Conservation (phyloP, 2,113 vertebrate species). For the Puffinus mauretanicus region DNA sequence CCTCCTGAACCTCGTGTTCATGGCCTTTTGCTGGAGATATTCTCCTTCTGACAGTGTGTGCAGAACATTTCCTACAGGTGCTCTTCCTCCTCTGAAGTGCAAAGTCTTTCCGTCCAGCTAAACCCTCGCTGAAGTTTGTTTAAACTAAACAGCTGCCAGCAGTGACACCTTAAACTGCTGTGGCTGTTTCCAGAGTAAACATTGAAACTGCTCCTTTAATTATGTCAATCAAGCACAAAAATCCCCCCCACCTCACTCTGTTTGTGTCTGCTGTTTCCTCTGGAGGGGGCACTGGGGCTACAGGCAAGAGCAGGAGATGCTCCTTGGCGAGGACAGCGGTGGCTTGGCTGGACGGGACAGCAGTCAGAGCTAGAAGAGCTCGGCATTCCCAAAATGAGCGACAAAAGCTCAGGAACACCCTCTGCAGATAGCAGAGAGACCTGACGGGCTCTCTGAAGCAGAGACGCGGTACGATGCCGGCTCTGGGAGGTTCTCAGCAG, state of each 20-base stretch:
- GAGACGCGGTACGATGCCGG: rapidly evolving
- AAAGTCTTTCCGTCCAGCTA: not conserved
- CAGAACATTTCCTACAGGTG: not conserved
- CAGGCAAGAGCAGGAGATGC: not conserved
- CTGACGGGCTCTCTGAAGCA: not conserved
- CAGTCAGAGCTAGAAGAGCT: not conserved
- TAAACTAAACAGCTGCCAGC: conserved; percentile 36
- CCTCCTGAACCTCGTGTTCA: rapidly evolving
- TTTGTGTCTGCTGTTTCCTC: not conserved
- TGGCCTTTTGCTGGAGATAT: not conserved
- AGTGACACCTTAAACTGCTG: conserved; percentile 36
- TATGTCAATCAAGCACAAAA: conserved; percentile 25
- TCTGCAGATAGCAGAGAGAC: not conserved
- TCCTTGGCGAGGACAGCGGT: rapidly evolving
- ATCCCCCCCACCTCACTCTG: rapidly evolving
- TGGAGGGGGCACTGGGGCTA: not conserved
- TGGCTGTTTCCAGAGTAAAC: conserved; percentile 44
- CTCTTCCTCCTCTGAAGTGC: not conserved
- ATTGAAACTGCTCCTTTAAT: conserved; percentile 51
- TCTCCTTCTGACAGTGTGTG: rapidly evolving
- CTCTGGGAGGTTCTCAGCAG: not conserved
- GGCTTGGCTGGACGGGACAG: not conserved
- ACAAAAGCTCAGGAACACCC: not conserved
- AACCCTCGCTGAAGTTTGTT: not conserved
- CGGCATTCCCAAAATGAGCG: rapidly evolving